phyloP scores from a whole-genome alignment of 2,797 vertebrate species.

The Esox masquinongy region DNA sequence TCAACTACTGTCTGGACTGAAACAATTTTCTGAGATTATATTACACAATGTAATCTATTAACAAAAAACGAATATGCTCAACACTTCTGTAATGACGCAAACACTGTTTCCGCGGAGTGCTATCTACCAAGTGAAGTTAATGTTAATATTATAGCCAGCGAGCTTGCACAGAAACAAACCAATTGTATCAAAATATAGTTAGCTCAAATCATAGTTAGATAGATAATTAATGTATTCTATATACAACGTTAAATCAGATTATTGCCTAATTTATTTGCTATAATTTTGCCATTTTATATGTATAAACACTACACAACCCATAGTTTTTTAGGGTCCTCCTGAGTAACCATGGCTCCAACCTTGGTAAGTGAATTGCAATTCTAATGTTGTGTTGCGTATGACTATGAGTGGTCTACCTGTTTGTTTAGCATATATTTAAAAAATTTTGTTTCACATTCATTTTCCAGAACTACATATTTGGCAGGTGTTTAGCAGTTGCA shows the following conservation, averaged over 20 bases:
- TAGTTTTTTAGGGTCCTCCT: too few species aligned
- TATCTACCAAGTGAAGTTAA: neutral
- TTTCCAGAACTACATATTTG: neutral
- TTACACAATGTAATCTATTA: neutral
- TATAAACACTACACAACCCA: too few species aligned
- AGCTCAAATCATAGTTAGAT: too few species aligned
- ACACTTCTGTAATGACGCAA: neutral
- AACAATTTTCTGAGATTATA: neutral
- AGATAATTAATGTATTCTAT: too few species aligned
- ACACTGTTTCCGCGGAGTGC: neutral
- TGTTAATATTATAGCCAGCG: neutral
- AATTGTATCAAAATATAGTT: neutral
- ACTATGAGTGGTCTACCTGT: neutral
- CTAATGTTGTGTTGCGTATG: neutral
- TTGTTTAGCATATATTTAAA: neutral
- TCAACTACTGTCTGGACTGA: neutral
- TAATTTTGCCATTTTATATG: too few species aligned
- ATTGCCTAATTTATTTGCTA: too few species aligned
- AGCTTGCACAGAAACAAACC: neutral
- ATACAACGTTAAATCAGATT: too few species aligned
- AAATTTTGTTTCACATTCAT: too few species aligned
- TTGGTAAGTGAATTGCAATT: conserved; percentile 33
- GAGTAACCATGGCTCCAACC: conserved; percentile 60
- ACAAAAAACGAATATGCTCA: too few species aligned
- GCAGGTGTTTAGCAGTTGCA: neutral